Evolutionary conservation across 2,113 vertebrate species (phyloP).

Genomic region (Toxotes chatareus): DNA sequence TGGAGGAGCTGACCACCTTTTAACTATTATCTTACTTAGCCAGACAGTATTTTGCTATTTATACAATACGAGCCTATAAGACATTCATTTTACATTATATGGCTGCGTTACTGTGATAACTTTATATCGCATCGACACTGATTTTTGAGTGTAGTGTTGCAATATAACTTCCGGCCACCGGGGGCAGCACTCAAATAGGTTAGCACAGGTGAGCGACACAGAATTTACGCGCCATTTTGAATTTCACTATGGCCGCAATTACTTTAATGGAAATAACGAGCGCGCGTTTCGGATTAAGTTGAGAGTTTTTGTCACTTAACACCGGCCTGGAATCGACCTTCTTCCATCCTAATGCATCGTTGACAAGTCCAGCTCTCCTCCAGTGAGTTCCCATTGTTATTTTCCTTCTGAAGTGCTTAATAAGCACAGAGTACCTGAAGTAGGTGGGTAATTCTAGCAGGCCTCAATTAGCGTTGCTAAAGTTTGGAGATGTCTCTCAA

Average conservation of each 20-base stretch:
- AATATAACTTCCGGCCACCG: conserved; percentile 9
- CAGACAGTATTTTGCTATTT: not conserved
- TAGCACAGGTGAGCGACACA: not conserved
- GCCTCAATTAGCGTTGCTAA: too few species aligned
- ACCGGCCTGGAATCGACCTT: fast-evolving
- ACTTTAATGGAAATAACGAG: fast-evolving
- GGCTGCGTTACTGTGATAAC: not conserved
- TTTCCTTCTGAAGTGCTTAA: not conserved
- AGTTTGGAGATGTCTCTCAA: not conserved
- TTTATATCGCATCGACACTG: not conserved
- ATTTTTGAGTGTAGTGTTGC: not conserved
- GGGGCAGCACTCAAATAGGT: conserved; percentile 6
- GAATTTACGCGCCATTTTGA: not conserved
- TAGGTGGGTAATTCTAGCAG: not conserved
- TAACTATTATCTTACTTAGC: conserved; percentile 1
- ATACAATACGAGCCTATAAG: not conserved
- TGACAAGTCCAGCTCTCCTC: not conserved
- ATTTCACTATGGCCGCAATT: fast-evolving
- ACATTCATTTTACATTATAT: not conserved
- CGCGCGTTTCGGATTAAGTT: too few species aligned
- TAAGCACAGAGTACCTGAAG: not conserved
- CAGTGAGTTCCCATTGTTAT: not conserved
- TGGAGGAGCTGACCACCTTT: not conserved
- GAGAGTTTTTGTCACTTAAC: too few species aligned
- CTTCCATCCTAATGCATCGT: not conserved